phyloP scores from a whole-genome alignment of 2,888 invertebrate species.

The Lithosia quadra region DNA sequence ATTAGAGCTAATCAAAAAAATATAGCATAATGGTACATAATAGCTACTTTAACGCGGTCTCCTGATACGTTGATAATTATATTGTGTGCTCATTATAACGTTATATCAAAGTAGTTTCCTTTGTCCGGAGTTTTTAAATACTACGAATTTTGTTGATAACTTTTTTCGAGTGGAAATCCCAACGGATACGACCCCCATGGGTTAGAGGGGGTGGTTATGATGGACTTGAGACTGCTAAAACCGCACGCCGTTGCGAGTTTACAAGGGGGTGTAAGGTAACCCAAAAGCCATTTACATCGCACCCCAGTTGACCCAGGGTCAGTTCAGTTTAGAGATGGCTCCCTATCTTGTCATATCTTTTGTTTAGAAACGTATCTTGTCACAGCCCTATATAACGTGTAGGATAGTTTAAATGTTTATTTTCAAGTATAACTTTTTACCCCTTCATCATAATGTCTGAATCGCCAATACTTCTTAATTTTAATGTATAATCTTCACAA shows the following conservation, averaged over 20 bases:
- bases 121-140: conserved; percentile 10
- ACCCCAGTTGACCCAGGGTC: no score
- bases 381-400: not conserved
- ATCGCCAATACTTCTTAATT: not conserved
- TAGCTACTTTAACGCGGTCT: conserved; percentile 59
- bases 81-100: conserved; percentile 61
- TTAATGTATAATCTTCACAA: not conserved
- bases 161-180: no score
- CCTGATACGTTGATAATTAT: conserved; percentile 61
- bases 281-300: no score
- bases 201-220: no score
- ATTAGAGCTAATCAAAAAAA: conserved; percentile 71
- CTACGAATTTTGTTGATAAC: not conserved
- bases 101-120: conserved; percentile 37
- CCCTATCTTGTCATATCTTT: no score
- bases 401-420: no score
- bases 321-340: no score
- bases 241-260: no score
- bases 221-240: no score
- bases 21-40: conserved; percentile 63
- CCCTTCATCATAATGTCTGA: not conserved
- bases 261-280: no score
- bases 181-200: no score
- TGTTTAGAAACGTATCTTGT: not conserved
- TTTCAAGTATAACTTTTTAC: no score